A percentile compares a stretch with the other conserved stretches of the same genome.
Evolutionary conservation across 2,113 vertebrate species (phyloP).

Genomic region (Tonatia bakeri): DNA sequence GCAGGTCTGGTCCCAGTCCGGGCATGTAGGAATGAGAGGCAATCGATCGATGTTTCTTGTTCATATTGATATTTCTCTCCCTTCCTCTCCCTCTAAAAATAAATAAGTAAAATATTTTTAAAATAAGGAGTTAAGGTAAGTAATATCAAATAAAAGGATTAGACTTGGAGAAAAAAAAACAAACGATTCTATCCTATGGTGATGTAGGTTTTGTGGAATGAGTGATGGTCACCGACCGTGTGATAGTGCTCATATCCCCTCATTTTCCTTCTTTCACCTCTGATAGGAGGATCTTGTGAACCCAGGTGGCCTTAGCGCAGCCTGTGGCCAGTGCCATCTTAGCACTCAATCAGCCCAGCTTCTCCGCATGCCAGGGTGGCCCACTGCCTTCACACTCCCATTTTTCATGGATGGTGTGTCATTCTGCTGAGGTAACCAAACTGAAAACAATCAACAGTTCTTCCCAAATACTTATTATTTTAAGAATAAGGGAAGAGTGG

Average conservation of each 20-base stretch:
- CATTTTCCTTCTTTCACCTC: slow-evolving; percentile 58
- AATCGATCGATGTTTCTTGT: no score
- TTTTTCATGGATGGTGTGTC: slow-evolving; percentile 66
- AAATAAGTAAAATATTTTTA: no score
- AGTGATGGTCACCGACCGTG: background rate
- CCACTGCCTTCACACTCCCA: slow-evolving; percentile 31
- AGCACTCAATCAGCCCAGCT: slow-evolving; percentile 50
- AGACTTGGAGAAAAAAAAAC: background rate
- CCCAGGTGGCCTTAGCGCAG: slow-evolving; percentile 48
- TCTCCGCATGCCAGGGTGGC: slow-evolving; percentile 56
- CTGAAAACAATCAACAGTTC: slow-evolving; percentile 30
- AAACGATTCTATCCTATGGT: slow-evolving; percentile 15
- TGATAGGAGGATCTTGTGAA: background rate
- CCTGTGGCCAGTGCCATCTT: slow-evolving; percentile 43
- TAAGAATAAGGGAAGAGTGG: background rate
- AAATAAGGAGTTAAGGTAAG: slow-evolving; percentile 59
- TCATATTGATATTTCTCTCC: no score
- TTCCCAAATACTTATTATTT: slow-evolving; percentile 10
- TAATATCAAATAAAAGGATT: background rate
- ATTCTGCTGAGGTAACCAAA: slow-evolving; percentile 67
- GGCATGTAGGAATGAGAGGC: no score
- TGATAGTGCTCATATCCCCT: background rate
- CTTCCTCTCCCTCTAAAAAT: no score
- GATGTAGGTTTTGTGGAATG: background rate
- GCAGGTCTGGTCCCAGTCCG: no score